Percentiles rank a stretch among this genome's conserved stretches.
Conservation (phyloP, 2,113 vertebrate species). For the Calyptommatus sinebrachiatus region DNA sequence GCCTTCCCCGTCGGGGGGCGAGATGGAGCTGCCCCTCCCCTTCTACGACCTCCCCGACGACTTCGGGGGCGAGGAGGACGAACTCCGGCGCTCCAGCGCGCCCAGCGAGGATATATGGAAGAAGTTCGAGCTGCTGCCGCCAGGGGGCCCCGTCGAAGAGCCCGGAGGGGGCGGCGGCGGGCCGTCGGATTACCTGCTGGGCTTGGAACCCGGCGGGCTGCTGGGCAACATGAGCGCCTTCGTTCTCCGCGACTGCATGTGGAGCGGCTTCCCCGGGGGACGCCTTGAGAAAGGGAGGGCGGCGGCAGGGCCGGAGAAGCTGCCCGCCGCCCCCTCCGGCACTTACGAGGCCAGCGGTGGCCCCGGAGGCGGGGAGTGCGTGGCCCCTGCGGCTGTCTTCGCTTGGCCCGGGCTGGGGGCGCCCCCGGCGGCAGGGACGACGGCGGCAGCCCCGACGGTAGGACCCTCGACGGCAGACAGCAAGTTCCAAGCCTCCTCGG, state of each 20-base stretch:
- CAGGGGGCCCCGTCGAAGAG: slow-evolving; percentile 79
- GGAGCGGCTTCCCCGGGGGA: slow-evolving; percentile 38
- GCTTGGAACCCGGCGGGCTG: slow-evolving; percentile 91
- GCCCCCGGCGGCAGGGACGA: background rate
- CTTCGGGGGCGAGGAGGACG: slow-evolving; percentile 80
- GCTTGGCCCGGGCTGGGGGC: slow-evolving; percentile 67
- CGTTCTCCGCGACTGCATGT: slow-evolving; percentile 71
- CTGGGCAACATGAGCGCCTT: slow-evolving; percentile 88
- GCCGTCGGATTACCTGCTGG: slow-evolving; percentile 84
- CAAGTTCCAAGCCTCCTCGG: slow-evolving; percentile 87
- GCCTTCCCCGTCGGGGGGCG: slow-evolving; percentile 54
- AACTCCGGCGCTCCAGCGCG: slow-evolving; percentile 86
- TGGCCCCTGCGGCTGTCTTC: slow-evolving; percentile 84
- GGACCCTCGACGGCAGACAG: slow-evolving; percentile 60
- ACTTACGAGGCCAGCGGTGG: background rate
- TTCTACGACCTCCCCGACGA: slow-evolving; percentile 84
- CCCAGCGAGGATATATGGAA: slow-evolving; percentile 97
- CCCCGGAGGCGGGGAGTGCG: slow-evolving; percentile 71
- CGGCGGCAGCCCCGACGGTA: too few relatives aligned
- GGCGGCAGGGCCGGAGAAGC: too few relatives aligned
- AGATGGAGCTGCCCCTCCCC: slow-evolving; percentile 87
- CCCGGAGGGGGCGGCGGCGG: slow-evolving; percentile 65
- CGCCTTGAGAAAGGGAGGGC: slow-evolving; percentile 84
- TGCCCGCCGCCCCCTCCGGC: slow-evolving; percentile 33
- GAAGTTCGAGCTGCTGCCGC: slow-evolving; percentile 90